Conservation (phyloP, 2,888 invertebrate species). For the Caenorhabditis virilis region DNA sequence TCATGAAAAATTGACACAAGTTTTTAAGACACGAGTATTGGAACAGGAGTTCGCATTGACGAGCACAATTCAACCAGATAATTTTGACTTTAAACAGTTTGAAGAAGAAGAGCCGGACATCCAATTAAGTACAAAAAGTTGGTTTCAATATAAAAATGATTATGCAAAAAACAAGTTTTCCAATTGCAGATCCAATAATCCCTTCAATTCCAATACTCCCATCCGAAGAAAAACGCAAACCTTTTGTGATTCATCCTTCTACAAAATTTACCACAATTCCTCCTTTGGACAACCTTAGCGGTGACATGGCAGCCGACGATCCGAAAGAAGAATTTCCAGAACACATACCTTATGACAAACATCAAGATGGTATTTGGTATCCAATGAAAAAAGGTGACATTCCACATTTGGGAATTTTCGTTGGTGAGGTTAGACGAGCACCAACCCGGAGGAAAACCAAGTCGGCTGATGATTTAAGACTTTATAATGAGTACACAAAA, state of each 20-base stretch:
- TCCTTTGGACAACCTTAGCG: conserved; percentile 25
- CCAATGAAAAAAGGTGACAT: conserved; percentile 42
- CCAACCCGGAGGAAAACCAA: not conserved
- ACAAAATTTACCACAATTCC: conserved; percentile 13
- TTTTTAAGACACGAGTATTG: too few species aligned
- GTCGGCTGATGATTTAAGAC: conserved; percentile 5
- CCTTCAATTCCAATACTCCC: not conserved
- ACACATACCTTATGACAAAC: conserved; percentile 26
- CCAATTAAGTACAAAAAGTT: too few species aligned
- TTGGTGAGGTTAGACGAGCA: conserved; percentile 24
- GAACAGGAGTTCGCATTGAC: too few species aligned
- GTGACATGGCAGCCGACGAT: conserved; percentile 30
- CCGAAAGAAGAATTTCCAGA: conserved; percentile 25
- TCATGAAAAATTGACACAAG: conserved; percentile 28
- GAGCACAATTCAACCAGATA: too few species aligned
- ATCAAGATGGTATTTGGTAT: conserved; percentile 30
- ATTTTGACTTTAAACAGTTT: too few species aligned
- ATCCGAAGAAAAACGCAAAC: conserved; percentile 2
- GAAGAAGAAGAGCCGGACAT: too few species aligned
- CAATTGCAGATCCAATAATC: not conserved
- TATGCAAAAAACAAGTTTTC: too few species aligned
- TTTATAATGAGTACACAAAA: conserved; percentile 48
- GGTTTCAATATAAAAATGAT: too few species aligned
- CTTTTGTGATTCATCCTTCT: conserved; percentile 16
- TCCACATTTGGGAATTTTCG: conserved; percentile 35